Evolutionary conservation across 2,113 vertebrate genomes (phyloP).

Genomic region (Petaurus breviceps): DNA sequence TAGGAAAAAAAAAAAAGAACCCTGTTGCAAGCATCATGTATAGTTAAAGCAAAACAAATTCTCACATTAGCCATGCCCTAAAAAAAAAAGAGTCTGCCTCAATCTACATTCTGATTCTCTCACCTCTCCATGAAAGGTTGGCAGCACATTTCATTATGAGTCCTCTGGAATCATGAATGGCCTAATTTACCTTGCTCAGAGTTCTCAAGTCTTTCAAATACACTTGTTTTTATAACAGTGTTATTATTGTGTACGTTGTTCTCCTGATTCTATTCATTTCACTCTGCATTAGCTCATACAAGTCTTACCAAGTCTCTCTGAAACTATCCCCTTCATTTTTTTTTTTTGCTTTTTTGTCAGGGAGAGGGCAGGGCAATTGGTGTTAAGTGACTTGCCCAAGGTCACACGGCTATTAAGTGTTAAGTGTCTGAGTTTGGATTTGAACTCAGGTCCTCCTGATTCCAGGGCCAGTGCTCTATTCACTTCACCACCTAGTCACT

Average conservation of each 20-base stretch:
- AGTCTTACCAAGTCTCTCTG: neutral
- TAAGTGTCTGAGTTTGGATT: too few relatives aligned
- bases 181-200: neutral
- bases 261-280: neutral
- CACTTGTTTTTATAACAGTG: neutral
- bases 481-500: too few relatives aligned
- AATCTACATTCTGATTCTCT: neutral
- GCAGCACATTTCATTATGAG: neutral
- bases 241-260: neutral
- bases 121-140: neutral
- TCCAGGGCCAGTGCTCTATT: too few relatives aligned
- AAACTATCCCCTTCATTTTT: neutral
- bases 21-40: neutral
- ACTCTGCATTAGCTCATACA: neutral
- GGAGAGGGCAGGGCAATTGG: too few relatives aligned
- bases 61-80: neutral
- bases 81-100: neutral
- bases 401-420: too few relatives aligned
- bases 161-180: neutral
- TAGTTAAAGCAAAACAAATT: neutral
- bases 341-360: too few relatives aligned
- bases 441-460: too few relatives aligned
- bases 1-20: neutral
- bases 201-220: neutral
- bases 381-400: too few relatives aligned